These are phyloP conservation scores for Lordiphosa collinella DNA, from an alignment of 1,140 invertebrate species.

Conservation along the genomic window DNA sequence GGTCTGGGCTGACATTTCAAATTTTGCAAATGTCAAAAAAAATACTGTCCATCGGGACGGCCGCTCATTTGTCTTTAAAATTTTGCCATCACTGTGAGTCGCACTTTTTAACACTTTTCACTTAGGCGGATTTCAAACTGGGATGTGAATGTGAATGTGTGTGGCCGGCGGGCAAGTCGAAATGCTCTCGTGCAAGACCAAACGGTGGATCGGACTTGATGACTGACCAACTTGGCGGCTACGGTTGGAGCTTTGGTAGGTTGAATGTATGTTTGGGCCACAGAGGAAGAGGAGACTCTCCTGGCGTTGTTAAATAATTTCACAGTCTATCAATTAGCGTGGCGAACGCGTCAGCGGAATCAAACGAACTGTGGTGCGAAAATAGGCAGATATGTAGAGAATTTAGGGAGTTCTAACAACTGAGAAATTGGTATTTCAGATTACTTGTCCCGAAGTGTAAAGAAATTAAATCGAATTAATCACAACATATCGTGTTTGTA, in stretches of 20 bases:
- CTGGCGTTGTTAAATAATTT: slow-evolving; percentile 65
- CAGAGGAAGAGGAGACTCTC: slow-evolving; percentile 24
- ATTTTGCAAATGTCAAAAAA: slow-evolving; percentile 77
- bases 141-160: background rate
- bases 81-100: slow-evolving; percentile 45
- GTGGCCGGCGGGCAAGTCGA: slow-evolving; percentile 36
- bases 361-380: background rate
- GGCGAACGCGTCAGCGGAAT: slow-evolving; percentile 44
- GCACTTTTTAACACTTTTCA: slow-evolving; percentile 77
- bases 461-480: too few relatives aligned
- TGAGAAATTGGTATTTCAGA: too few relatives aligned
- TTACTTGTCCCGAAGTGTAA: too few relatives aligned
- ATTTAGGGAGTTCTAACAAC: too few relatives aligned
- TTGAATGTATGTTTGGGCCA: slow-evolving; percentile 13
- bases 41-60: slow-evolving; percentile 20
- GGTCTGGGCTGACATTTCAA: slow-evolving; percentile 65
- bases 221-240: slow-evolving; percentile 36
- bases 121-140: slow-evolving; percentile 34
- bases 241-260: slow-evolving; percentile 12
- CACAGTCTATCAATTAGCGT: slow-evolving; percentile 75
- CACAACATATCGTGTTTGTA: too few relatives aligned
- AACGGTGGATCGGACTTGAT: slow-evolving; percentile 30
- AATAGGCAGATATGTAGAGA: background rate
- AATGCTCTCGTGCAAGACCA: slow-evolving; percentile 38
- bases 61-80: slow-evolving; percentile 67